Base-by-base conservation (phyloP, 2,113 vertebrate genomes). In the Varanus salvator region DNA sequence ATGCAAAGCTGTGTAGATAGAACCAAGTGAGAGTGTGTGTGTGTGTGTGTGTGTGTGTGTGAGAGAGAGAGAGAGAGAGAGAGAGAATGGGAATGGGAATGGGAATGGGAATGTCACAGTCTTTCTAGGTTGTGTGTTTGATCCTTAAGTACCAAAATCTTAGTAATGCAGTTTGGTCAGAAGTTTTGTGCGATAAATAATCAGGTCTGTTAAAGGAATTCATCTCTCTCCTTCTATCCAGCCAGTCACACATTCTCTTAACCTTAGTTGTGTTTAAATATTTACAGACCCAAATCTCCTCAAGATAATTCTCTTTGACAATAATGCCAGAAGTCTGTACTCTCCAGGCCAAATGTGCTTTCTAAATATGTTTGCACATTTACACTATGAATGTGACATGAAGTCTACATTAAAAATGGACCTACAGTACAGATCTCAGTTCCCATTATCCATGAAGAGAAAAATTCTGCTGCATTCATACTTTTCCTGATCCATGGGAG, bases 181-280 rank as follows among this genome's bases (percentile, higher is more conserved):
- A 87, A 82, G 94, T 68, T 83, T 90, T 72, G 93, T 94, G 96
- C 91, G 91, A 71, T 85, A 91, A 71, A 87, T 90, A 84, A 31
- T 11, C 31, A 14, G 2, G n/a, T 71, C 23, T 19, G 34, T 77
- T 78, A 69, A 84, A 77, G 25, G 8, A 44, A 77, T 44, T 54
- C 1, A 27, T 75, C 38, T 77, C 34, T 69, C 7, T 12, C 77
- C 15, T n/a, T 6, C 64, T 19, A 84, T n/a, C 74, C 48, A 87
- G 27, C 17, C 48, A 57, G 9, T 6, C 85, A n/a, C 19, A n/a
- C 50, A 75, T 48, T 11, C 25, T 21, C 6, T 83, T 76, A 83
- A 48, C 83, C 3, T 52, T 86, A 34, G 31, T 50, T 87, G 23
- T 77, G n/a, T 69, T 84, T 60, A 80, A 74, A 66, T 50, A 85